Base-by-base conservation (phyloP, 2,797 vertebrate species). In the Geotrypetes seraphini region DNA sequence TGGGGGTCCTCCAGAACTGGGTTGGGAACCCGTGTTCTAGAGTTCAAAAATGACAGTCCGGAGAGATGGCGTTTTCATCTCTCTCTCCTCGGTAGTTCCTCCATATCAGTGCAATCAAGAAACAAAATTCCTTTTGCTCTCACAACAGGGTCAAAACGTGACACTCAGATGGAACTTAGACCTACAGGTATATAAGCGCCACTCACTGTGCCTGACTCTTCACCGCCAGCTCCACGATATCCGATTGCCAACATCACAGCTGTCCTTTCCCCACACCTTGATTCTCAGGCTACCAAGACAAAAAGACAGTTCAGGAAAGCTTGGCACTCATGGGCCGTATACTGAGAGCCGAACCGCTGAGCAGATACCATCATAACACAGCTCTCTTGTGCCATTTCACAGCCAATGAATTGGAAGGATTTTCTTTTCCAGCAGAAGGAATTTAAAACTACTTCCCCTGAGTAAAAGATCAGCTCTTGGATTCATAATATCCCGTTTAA, bases 361-460 rank as follows among this genome's bases (percentile, higher is more conserved):
- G 56, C 29, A 71, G 79, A 84, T 83, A 83, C 48, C 60, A 81
- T 81, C 78, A 67, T 71, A 84, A 83, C 74, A 84, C 73, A 75
- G 72, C 76, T 81, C 77, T 77, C 74, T 81, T 78, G 68, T 78
- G 75, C 79, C 79, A 77, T 80, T 83, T 83, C 66, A 72, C 78
- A 81, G 65, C 74, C 75, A 79, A 68, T 74, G 66, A 80, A 75
- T 78, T 66, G 60, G 67, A 61, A 62, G 69, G 71, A 79, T 79
- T 77, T 78, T 79, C 75, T 73, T 77, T 70, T 69, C 43, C 72
- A 12, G 44, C 46, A 72, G 75, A 80, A 78, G 69, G 60, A 83
- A 83, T 83, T 78, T 81, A 72, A 79, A 78, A 75, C 54, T 69
- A 79, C 73, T 78, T 83, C 77, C 81, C 82, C 79, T 74, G 79